These are phyloP conservation scores for Platorchestia sp. DNA, from an alignment of 1,140 invertebrate genomes.

Conservation along the genomic window DNA sequence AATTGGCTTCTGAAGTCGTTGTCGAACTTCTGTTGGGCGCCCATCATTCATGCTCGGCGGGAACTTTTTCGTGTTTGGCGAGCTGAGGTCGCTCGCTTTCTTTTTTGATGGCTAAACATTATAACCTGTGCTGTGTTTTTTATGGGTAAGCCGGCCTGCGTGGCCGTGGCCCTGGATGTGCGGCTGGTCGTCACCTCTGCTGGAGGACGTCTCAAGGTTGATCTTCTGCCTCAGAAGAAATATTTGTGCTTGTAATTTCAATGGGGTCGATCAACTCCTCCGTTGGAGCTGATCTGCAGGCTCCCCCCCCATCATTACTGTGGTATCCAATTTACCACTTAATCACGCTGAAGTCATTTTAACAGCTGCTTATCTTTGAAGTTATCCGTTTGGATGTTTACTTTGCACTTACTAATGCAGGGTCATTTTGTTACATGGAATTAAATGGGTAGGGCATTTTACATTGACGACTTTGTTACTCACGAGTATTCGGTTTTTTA, in stretches of 20 bases:
- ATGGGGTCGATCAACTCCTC: neutral
- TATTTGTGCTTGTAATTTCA: neutral
- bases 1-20: neutral
- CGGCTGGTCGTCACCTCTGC: neutral
- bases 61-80: neutral
- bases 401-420: too few species aligned
- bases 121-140: neutral
- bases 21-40: neutral
- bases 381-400: neutral
- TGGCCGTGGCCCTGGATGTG: neutral
- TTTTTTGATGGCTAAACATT: neutral
- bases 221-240: neutral
- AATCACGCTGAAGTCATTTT: neutral
- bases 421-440: too few species aligned
- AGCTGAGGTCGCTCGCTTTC: neutral
- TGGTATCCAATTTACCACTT: neutral
- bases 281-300: neutral
- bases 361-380: too few species aligned
- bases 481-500: too few species aligned
- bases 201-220: constrained; percentile 28
- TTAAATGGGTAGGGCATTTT: too few species aligned
- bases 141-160: neutral
- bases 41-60: neutral
- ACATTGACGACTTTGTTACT: too few species aligned
- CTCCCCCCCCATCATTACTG: neutral